These are phyloP conservation scores for Oeneis ivallda DNA, from an alignment of 2,888 invertebrate species.

Conservation along the genomic window DNA sequence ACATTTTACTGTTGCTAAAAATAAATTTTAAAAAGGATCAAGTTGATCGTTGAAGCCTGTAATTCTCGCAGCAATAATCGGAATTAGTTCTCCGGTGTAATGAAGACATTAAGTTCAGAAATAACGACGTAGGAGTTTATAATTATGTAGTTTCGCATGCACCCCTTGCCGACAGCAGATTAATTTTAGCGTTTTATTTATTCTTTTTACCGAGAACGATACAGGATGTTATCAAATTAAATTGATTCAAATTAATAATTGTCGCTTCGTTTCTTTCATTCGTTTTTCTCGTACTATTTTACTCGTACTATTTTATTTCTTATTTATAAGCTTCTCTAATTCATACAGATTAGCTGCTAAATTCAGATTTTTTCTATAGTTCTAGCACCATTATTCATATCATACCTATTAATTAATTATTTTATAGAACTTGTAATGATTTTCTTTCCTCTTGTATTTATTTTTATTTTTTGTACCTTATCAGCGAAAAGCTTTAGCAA, in stretches of 20 bases:
- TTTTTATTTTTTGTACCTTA: no score
- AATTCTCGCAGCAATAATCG: conserved; percentile 40
- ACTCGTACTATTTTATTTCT: no score
- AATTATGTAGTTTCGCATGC: conserved; percentile 22
- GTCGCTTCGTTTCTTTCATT: neutral
- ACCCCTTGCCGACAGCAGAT: conserved; percentile 9
- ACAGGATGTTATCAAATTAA: conserved; percentile 20
- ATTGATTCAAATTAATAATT: conserved; percentile 3
- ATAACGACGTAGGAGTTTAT: conserved; percentile 33
- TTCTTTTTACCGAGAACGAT: conserved; percentile 7
- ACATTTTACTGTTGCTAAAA: conserved; percentile 3
- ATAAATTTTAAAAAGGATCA: neutral
- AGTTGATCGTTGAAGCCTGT: conserved; percentile 16
- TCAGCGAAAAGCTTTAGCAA: no score
- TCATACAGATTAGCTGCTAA: neutral
- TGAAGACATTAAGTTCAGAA: conserved; percentile 65
- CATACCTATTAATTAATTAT: neutral
- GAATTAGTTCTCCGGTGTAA: conserved; percentile 70
- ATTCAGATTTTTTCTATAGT: neutral
- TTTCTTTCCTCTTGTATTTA: neutral
- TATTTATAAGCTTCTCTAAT: no score
- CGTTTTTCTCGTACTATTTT: neutral
- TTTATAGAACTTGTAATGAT: neutral
- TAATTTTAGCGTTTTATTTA: conserved; percentile 21
- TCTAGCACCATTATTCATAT: neutral